phyloP scores from a whole-genome alignment of 2,888 invertebrate species.

The Mimachlamys varia region DNA sequence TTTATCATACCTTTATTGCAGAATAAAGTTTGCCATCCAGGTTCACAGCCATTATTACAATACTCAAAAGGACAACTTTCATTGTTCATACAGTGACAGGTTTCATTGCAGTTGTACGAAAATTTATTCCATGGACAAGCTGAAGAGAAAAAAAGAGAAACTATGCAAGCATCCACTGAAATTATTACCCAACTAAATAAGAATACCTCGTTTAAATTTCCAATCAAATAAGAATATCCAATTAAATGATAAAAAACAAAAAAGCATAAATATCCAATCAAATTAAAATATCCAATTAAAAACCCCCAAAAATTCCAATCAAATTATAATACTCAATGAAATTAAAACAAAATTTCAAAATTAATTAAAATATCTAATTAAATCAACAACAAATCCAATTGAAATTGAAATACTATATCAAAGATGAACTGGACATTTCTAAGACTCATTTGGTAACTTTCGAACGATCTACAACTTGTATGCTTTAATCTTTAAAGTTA shows the following conservation, averaged over 20 bases:
- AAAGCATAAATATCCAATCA: background rate
- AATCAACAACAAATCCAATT: too few species aligned
- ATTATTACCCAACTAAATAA: background rate
- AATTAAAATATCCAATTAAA: background rate
- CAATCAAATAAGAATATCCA: background rate
- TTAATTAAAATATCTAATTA: too few species aligned
- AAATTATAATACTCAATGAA: background rate
- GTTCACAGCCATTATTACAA: background rate
- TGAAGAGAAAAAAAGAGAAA: background rate
- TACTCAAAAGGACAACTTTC: background rate
- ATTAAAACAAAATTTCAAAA: background rate
- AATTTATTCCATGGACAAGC: background rate
- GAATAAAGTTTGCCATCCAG: background rate
- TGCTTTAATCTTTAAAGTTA: too few species aligned
- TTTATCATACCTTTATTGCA: background rate
- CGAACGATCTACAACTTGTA: too few species aligned
- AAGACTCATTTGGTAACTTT: too few species aligned
- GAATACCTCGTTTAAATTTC: background rate
- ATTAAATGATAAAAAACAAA: background rate
- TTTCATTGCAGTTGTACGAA: constrained; percentile 14
- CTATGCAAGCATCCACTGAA: background rate
- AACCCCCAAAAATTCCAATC: background rate
- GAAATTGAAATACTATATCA: too few species aligned
- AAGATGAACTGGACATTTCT: too few species aligned
- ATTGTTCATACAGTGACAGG: background rate